A percentile compares a stretch with the other conserved stretches of the same genome.
Conservation (phyloP, 2,888 invertebrate genomes). For the Andrena bicolor region DNA sequence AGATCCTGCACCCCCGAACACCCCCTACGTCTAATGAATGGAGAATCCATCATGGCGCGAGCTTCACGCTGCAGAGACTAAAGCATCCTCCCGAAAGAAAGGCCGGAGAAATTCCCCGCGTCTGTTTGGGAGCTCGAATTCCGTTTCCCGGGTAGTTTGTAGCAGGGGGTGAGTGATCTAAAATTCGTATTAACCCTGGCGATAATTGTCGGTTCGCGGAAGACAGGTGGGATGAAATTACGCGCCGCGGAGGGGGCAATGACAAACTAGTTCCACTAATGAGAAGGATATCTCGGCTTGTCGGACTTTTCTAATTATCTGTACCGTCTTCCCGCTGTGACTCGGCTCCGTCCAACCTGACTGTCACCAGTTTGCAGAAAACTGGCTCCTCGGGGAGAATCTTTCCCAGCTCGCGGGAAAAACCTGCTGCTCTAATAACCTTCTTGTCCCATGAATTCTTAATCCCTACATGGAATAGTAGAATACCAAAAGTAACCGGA, state of each 20-base stretch:
- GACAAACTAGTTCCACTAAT: constrained; percentile 62
- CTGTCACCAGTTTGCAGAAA: neutral
- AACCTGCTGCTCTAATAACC: too few relatives aligned
- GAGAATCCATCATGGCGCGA: too few relatives aligned
- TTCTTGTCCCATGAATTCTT: too few relatives aligned
- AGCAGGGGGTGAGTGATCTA: constrained; percentile 40
- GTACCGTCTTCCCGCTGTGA: constrained; percentile 5
- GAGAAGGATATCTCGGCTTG: constrained; percentile 44
- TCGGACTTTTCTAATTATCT: constrained; percentile 58
- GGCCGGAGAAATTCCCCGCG: constrained; percentile 8
- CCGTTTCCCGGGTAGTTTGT: constrained; percentile 10
- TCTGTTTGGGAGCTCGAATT: constrained; percentile 34
- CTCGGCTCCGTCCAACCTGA: neutral
- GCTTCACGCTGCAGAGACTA: neutral
- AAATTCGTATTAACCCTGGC: constrained; percentile 57
- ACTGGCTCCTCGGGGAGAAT: neutral
- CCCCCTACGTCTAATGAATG: too few relatives aligned
- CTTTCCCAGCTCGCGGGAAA: too few relatives aligned
- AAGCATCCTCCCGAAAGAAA: constrained; percentile 4
- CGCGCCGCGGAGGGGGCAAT: constrained; percentile 42
- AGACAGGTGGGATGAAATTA: constrained; percentile 55
- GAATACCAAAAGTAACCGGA: too few relatives aligned
- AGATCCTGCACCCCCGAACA: too few relatives aligned
- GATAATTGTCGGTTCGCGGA: constrained; percentile 60
- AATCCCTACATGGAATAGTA: too few relatives aligned